Base-by-base conservation (phyloP, 2,888 invertebrate species). In the Exocentrus adspersus region DNA sequence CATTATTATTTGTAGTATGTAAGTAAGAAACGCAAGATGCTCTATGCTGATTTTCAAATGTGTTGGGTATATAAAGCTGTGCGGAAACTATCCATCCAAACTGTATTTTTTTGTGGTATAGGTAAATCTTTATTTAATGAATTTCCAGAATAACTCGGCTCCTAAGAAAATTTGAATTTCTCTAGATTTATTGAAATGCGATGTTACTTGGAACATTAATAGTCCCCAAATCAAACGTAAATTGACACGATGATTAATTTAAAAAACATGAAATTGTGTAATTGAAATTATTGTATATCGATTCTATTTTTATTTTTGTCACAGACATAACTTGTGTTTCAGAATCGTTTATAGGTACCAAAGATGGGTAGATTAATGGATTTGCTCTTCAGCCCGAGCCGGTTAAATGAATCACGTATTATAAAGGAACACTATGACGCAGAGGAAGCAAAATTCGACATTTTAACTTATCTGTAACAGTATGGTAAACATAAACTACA, bases 211-310 rank as follows among this genome's bases (percentile, higher is more conserved):
- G 32, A 19, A 51, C 24, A 10, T 51, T 32, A 32, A 32, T 17
- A 10, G 16, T 1, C 1, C 5, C 14, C 3, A 51, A 5, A n/a
- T 51, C 32, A 7, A 51, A 10, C 3, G 17, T 17, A 7, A 32
- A 51, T 32, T 30, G 50, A 51, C 16, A 16, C 32, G 1, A 5
- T 51, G 50, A n/a, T 30, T 51, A 1, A 51, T 51, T 16, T 51
- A 51, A 30, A 30, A 51, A 51, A 30, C 50, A 51, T 14, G 50
- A 51, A 3, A 46, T 46, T n/a, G 46, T 46, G n/a, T 14, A 30
- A 30, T 28, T 30, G 10, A 51, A 51, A 10, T 1, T 2, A 51
- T 51, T 30, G 32, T 30, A 32, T n/a, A 30, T 30, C 10, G 50
- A 51, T 14, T 24, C 17, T 2, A 51, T 51, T 28, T 30, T 28